Evolutionary conservation across 2,113 vertebrate species (phyloP).

Genomic region (Sterrhoptilus dennistouni): DNA sequence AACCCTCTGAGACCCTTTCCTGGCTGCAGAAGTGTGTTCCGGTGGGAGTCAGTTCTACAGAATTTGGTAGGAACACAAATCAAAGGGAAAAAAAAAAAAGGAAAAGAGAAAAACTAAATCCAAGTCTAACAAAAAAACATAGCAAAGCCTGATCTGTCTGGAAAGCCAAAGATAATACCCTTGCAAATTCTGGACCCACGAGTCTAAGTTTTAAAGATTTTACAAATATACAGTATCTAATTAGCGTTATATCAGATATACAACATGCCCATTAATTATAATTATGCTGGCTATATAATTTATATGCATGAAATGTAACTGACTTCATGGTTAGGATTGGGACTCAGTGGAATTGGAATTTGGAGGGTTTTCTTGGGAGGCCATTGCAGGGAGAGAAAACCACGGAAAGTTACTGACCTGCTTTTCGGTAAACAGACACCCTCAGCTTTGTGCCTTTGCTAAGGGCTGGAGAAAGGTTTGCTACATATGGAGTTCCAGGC

Average conservation of each 20-base stretch:
- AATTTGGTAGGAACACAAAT: neutral
- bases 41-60: neutral
- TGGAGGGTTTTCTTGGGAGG: neutral
- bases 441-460: conserved; percentile 8
- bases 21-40: neutral
- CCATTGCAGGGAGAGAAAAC: neutral
- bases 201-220: conserved; percentile 46
- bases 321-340: conserved; percentile 3
- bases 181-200: conserved; percentile 46
- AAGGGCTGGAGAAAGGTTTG: neutral
- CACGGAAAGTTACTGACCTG: neutral
- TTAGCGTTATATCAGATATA: conserved; percentile 57
- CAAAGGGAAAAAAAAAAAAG: neutral
- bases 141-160: neutral
- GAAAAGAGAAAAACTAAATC: neutral
- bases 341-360: conserved; percentile 14
- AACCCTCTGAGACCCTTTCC: neutral
- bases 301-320: conserved; percentile 55
- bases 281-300: conserved; percentile 57
- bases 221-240: conserved; percentile 66
- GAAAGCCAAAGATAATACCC: conserved; percentile 30
- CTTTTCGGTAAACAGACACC: neutral
- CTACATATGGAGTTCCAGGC: neutral
- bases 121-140: neutral
- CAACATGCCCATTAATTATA: conserved; percentile 59